Base-by-base conservation (phyloP, 2,797 vertebrate genomes). In the Sphenopsis melanotis region DNA sequence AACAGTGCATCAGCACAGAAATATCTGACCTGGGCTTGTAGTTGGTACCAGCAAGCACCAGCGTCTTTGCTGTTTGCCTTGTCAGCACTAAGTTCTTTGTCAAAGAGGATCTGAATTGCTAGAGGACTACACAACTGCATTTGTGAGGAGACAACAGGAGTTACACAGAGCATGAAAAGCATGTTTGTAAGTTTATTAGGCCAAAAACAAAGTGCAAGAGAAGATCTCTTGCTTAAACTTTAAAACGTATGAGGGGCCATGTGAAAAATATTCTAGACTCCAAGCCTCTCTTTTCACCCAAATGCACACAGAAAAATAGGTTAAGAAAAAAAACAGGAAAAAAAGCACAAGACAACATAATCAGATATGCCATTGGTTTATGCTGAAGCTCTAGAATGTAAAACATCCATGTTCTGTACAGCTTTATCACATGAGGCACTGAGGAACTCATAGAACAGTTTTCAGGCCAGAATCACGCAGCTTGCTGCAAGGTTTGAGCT, bases 111-210 rank as follows among this genome's bases (percentile, higher is more conserved):
- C 36, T 75, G 53, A 83, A 71, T 29, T 66, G 34, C 55, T 53
- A 50, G n/a, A 92, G 47, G 26, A 87, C 60, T 60, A 53, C 42
- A 68, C 36, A 64, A 56, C n/a, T 82, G 77, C 68, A 49, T 68
- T 91, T 87, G 91, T 0, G 0, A 91, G 91, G 93, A 94, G 68
- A 95, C 60, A 89, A 93, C 46, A 93, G 77, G 80, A 95, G 86
- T 94, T 97, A 89, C 60, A 76, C 18, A 68, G 79, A 93, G 71
- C 81, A 83, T 80, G 83, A 90, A 93, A 94, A 80, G 80, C 75
- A 87, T 10, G 49, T 90, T 93, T 56, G 68, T 53, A 92, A 90
- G 83, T 97, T 95, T 95, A 96, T 96, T 96, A 92, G 93, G 90
- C 63, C 9, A 78, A 75, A 79, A 84, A 56, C 32, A 68, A 80